Evolutionary conservation across 1,140 invertebrate species (phyloP).

Genomic region (Dryas iulia): DNA sequence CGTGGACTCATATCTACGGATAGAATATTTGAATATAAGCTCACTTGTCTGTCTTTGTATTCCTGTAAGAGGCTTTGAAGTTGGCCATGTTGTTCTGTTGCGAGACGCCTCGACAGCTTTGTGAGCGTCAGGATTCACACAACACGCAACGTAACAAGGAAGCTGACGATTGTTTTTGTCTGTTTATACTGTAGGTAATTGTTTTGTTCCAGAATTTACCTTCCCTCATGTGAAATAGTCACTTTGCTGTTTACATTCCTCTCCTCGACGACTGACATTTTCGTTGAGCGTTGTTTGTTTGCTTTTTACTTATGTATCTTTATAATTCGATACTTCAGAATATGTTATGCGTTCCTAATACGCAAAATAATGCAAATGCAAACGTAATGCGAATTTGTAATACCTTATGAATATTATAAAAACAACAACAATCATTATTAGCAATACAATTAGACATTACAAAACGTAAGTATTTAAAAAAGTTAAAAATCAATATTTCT

Average conservation of each 20-base stretch:
- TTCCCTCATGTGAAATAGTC: not conserved
- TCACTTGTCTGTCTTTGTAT: constrained; percentile 2
- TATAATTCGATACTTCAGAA: not conserved
- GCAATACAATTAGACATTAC: too few species aligned
- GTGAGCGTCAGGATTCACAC: not conserved
- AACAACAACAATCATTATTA: too few species aligned
- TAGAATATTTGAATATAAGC: too few species aligned
- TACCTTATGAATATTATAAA: too few species aligned
- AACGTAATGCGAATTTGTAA: too few species aligned
- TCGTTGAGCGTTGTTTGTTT: not conserved
- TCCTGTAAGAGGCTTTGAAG: constrained; percentile 7
- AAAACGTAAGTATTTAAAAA: too few species aligned
- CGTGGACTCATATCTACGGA: not conserved
- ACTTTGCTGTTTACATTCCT: not conserved
- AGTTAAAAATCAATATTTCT: too few species aligned
- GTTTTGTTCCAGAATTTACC: constrained; percentile 1
- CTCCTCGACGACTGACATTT: not conserved
- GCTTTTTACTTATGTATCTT: not conserved
- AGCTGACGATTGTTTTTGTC: not conserved
- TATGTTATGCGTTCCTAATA: too few species aligned
- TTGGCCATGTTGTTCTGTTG: constrained; percentile 4
- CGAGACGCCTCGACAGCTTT: not conserved
- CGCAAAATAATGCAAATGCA: too few species aligned
- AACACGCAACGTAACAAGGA: not conserved
- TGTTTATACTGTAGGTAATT: not conserved